These are phyloP conservation scores for Mesitornis unicolor DNA, from an alignment of 2,113 vertebrate species.

Conservation along the genomic window DNA sequence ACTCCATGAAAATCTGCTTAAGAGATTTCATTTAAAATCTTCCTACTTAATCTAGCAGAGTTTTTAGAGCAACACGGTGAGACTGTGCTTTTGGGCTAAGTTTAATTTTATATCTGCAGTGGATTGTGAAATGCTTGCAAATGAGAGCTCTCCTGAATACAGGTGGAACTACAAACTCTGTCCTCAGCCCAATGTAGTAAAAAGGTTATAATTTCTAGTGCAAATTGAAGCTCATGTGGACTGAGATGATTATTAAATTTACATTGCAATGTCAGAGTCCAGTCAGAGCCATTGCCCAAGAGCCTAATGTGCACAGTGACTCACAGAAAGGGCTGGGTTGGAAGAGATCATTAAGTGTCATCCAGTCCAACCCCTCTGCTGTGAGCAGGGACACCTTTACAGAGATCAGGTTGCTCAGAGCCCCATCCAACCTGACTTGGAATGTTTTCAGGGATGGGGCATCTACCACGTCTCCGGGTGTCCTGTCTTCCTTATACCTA, in stretches of 20 bases:
- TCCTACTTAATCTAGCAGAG: background rate
- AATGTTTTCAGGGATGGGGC: no score
- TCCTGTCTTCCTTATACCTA: background rate
- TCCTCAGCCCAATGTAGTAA: background rate
- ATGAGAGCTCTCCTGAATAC: background rate
- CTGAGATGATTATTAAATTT: background rate
- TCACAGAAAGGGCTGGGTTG: no score
- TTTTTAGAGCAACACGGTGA: background rate
- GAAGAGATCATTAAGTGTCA: no score
- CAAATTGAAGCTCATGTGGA: background rate
- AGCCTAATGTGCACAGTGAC: no score
- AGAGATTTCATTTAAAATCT: background rate
- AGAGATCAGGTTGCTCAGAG: no score
- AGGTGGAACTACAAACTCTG: background rate
- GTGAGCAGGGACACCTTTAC: no score
- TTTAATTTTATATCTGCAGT: background rate
- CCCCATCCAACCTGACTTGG: no score
- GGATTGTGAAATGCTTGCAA: background rate
- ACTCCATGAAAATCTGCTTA: background rate
- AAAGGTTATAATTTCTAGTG: background rate
- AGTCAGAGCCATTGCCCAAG: background rate
- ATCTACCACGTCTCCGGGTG: background rate
- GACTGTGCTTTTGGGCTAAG: background rate
- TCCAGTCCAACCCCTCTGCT: no score
- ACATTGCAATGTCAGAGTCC: no score